phyloP scores from a whole-genome alignment of 2,888 invertebrate genomes.

The Cataglyphis livida region DNA sequence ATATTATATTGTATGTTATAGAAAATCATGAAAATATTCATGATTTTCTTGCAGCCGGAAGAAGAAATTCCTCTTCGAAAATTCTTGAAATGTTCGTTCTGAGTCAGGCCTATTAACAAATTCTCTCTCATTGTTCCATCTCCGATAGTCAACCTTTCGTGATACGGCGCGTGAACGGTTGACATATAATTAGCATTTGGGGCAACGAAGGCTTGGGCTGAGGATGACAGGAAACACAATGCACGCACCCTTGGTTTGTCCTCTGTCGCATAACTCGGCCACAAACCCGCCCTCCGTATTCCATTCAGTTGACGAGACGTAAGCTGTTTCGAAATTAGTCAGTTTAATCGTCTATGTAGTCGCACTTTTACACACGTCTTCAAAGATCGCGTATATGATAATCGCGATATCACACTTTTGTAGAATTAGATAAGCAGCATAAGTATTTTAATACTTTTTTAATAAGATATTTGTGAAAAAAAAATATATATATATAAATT shows the following conservation, averaged over 20 bases:
- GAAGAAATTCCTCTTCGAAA: slow-evolving; percentile 38
- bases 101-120: slow-evolving; percentile 63
- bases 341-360: slow-evolving; percentile 60
- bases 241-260: slow-evolving; percentile 74
- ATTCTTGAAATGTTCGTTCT: slow-evolving; percentile 46
- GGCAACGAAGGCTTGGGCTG: slow-evolving; percentile 82
- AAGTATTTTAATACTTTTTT: neutral
- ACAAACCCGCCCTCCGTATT: slow-evolving; percentile 73
- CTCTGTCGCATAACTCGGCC: slow-evolving; percentile 78
- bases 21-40: neutral
- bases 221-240: slow-evolving; percentile 84
- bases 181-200: slow-evolving; percentile 85
- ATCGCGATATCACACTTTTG: neutral
- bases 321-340: slow-evolving; percentile 79
- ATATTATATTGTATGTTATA: neutral
- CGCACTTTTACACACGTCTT: neutral
- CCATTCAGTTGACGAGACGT: slow-evolving; percentile 60
- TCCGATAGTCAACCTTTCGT: slow-evolving; percentile 73
- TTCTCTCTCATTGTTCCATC: slow-evolving; percentile 76
- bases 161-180: slow-evolving; percentile 76
- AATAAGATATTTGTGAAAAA: neutral
- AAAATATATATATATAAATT: neutral
- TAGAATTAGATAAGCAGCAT: neutral
- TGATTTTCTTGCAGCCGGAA: neutral
- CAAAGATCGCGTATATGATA: neutral